These are phyloP conservation scores for Pachypanchax playfairii DNA, from an alignment of 2,113 vertebrate genomes.

Conservation along the genomic window DNA sequence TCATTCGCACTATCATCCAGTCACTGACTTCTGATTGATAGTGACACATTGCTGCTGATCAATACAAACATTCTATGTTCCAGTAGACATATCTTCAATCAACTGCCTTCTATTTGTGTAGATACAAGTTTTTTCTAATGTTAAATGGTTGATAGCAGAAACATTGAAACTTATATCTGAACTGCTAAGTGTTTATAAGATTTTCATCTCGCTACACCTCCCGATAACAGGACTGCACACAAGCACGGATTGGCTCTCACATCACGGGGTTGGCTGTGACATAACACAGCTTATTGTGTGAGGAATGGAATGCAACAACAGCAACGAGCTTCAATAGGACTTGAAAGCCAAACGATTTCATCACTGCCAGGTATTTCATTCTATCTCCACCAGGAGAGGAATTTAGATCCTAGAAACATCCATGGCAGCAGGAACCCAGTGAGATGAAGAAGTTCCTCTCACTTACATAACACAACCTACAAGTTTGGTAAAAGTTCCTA, in stretches of 20 bases:
- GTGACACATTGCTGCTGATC: conserved; percentile 48
- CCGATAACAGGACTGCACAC: conserved; percentile 5
- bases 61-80: conserved; percentile 42
- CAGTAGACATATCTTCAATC: conserved; percentile 23
- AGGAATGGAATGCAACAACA: conserved; percentile 51
- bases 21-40: conserved; percentile 34
- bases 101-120: conserved; percentile 14
- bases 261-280: conserved; percentile 46
- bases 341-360: conserved; percentile 48
- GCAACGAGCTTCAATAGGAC: conserved; percentile 39
- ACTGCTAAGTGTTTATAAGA: conserved; percentile 15
- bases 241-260: conserved; percentile 19
- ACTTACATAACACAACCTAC: conserved; percentile 49
- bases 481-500: conserved; percentile 49
- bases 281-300: conserved; percentile 52
- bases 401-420: conserved; percentile 48
- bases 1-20: conserved; percentile 23
- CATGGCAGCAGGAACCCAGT: conserved; percentile 37
- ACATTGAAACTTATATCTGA: conserved; percentile 6
- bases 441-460: conserved; percentile 37
- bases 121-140: conserved; percentile 7
- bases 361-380: conserved; percentile 48
- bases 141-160: conserved; percentile 30
- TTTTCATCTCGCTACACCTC: not conserved
- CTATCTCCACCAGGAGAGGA: conserved; percentile 39